Conservation (phyloP, 1,140 invertebrate genomes). For the Amphibalanus amphitrite region DNA sequence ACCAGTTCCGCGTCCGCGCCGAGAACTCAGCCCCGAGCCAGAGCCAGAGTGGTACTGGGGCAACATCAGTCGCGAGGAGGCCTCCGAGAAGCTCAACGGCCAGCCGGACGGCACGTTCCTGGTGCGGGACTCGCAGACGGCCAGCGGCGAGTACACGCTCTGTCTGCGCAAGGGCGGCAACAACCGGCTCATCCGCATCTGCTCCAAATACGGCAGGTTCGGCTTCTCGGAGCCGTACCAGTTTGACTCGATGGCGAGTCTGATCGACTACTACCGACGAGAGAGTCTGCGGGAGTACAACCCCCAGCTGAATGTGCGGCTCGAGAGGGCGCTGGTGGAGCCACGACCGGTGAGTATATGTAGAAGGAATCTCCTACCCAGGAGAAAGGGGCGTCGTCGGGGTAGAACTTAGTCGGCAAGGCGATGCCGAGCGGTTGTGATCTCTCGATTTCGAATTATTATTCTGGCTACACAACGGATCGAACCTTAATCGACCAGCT, state of each 20-base stretch:
- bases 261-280: slow-evolving; percentile 73
- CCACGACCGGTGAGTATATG: background rate
- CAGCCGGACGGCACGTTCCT: slow-evolving; percentile 86
- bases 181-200: slow-evolving; percentile 94
- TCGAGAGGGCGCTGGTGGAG: slow-evolving; percentile 24
- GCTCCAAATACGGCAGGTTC: slow-evolving; percentile 67
- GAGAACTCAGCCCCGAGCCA: slow-evolving; percentile 19
- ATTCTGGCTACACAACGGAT: no score
- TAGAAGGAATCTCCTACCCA: no score
- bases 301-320: slow-evolving; percentile 70
- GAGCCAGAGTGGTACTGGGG: slow-evolving; percentile 92
- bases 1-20: background rate
- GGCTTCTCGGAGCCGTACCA: slow-evolving; percentile 81
- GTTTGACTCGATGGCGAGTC: slow-evolving; percentile 79
- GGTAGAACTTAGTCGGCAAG: no score
- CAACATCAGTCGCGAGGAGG: slow-evolving; percentile 69
- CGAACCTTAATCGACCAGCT: no score
- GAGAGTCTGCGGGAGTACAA: slow-evolving; percentile 83
- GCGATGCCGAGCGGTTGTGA: no score
- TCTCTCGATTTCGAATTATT: no score
- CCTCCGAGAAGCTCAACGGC: slow-evolving; percentile 78
- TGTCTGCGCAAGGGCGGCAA: slow-evolving; percentile 84
- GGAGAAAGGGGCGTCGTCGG: no score
- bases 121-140: slow-evolving; percentile 84
- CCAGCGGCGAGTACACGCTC: slow-evolving; percentile 75